phyloP scores from a whole-genome alignment of 2,797 vertebrate genomes.

The Cetoscarus ocellatus region DNA sequence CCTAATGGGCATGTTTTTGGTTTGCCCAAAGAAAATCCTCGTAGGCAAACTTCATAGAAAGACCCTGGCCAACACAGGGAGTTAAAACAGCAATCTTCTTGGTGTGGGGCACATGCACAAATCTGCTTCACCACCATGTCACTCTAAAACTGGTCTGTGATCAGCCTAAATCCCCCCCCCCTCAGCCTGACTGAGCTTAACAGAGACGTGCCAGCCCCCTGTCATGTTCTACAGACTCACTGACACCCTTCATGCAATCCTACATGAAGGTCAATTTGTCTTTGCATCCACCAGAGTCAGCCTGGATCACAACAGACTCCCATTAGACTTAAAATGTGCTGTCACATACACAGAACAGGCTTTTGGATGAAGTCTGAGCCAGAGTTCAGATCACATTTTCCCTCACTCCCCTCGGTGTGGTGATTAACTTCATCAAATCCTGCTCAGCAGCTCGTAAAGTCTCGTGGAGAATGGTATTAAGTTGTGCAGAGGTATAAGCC shows the following conservation, averaged over 20 bases:
- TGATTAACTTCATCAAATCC: slow-evolving; percentile 65
- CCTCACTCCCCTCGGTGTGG: slow-evolving; percentile 4
- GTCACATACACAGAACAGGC: slow-evolving; percentile 37
- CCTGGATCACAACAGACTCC: slow-evolving; percentile 38
- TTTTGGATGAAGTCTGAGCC: slow-evolving; percentile 15
- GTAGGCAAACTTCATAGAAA: no score
- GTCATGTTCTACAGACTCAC: slow-evolving; percentile 22
- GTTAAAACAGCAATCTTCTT: no score
- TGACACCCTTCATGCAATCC: slow-evolving; percentile 39
- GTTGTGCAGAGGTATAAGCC: slow-evolving; percentile 49
- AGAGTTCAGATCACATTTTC: slow-evolving; percentile 16
- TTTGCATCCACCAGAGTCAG: slow-evolving; percentile 31
- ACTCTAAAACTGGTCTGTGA: no score
- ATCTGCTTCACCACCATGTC: no score
- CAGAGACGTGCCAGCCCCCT: slow-evolving; percentile 4
- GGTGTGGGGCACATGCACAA: no score
- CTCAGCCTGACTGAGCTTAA: slow-evolving; percentile 8
- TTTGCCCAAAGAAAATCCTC: no score
- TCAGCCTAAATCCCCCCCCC: neutral
- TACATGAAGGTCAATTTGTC: slow-evolving; percentile 70
- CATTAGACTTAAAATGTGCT: slow-evolving; percentile 5
- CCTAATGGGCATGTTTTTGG: no score
- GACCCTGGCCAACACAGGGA: no score
- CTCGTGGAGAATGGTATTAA: slow-evolving; percentile 56
- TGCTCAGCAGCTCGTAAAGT: slow-evolving; percentile 33